Evolutionary conservation across 1,140 invertebrate species (phyloP), one percentile per base, ranked within the genome.

Genomic region (Uloborus diversus): DNA sequence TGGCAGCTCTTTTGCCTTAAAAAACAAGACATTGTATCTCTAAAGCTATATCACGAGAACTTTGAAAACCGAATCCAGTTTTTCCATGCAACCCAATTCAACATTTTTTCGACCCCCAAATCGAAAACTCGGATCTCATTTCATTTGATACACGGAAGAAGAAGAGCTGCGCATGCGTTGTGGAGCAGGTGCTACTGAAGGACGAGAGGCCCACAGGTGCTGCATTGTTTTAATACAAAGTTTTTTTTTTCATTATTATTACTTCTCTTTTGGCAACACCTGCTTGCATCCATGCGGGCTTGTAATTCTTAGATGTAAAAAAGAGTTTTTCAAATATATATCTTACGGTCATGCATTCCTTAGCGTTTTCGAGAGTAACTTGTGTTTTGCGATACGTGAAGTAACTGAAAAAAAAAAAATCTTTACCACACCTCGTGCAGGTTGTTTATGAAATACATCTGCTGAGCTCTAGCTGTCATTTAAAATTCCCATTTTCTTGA

Each of bases 161-260:
- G 13, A 33, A 59, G 23, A n/a, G 7, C 66, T 71, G 68, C 68
- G 68, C 68, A 71, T 71, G 68, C 53, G 20, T 56, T 27, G 13
- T 11, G 42, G 68, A 71, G 68, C 68, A 71, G 68, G 68, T 71
- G 68, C 49, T 71, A 32, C 28, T 62, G 28, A 62, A 62, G 59
- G 68, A 56, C 56, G 53, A 33, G 68, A 59, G 51, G 68, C 68
- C 53, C 53, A 71, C 68, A 71, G 68, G 68, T 71, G 68, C 68
- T 56, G 32, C 68, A 71, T 71, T 71, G 68, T 71, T 71, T 71
- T 71, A 71, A 59, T 59, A 33, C 32, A 33, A 35, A 71, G 37
- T 37, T 37, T 27, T 37, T 59, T 33, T 62, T 23, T 37, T 62
- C 20, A 14, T n/a, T 62, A 62, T 35, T 62, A 25, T 20, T 62